phyloP scores from a whole-genome alignment of 2,113 vertebrate species.

The Cygnus buccinator region DNA sequence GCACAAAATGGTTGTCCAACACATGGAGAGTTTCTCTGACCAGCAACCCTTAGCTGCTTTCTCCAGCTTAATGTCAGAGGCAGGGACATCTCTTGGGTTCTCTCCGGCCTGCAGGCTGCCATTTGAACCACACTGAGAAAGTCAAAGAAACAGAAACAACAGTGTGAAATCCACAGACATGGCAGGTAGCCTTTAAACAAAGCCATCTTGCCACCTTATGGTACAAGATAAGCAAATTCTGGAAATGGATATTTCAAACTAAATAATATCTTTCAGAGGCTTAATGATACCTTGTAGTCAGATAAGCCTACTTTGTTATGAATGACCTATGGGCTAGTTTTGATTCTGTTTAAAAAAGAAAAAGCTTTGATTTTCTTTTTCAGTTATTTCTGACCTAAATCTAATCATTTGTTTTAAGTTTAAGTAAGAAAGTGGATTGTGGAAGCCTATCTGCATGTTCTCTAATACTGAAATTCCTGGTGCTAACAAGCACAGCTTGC shows the following conservation, averaged over 20 bases:
- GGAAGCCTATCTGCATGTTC: background rate
- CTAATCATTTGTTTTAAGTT: background rate
- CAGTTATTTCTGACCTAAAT: background rate
- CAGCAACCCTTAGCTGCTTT: background rate
- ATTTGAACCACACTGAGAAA: fast-evolving
- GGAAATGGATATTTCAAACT: background rate
- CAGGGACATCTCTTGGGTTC: background rate
- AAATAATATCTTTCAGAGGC: background rate
- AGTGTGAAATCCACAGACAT: background rate
- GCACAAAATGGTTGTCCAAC: background rate
- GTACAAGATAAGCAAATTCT: background rate
- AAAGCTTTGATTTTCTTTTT: background rate
- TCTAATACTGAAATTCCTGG: background rate
- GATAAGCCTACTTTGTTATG: background rate
- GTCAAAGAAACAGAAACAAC: background rate
- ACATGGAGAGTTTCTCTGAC: background rate
- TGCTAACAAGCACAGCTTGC: background rate
- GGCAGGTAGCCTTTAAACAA: background rate
- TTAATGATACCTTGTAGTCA: background rate
- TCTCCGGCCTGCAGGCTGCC: background rate
- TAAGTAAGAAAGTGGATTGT: background rate
- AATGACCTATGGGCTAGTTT: background rate
- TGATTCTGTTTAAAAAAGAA: background rate
- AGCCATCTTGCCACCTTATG: background rate
- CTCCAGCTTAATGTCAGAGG: background rate